Conservation (phyloP, 2,797 vertebrate genomes). For the Sylvilagus floridanus region DNA sequence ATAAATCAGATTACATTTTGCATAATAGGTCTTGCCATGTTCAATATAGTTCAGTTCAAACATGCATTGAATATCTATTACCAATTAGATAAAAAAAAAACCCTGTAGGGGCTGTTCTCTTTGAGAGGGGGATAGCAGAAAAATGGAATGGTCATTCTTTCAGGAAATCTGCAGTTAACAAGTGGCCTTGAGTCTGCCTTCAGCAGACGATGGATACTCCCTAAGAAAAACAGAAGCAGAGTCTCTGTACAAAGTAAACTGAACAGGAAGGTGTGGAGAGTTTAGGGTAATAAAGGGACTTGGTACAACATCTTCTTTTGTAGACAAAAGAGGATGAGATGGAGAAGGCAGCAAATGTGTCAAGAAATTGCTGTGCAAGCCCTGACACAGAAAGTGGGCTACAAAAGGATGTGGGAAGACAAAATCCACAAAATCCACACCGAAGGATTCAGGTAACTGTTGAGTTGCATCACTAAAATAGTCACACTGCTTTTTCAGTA, state of each 20-base stretch:
- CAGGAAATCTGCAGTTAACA: neutral
- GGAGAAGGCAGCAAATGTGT: neutral
- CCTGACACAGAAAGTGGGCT: neutral
- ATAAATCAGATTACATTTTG: neutral
- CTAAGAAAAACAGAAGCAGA: neutral
- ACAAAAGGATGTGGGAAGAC: neutral
- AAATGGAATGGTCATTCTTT: neutral
- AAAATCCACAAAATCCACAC: neutral
- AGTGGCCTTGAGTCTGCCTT: neutral
- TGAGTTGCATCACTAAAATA: neutral
- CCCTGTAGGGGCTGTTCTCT: neutral
- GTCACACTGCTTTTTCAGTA: neutral
- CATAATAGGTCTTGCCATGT: neutral
- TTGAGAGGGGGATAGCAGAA: neutral
- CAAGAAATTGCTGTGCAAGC: neutral
- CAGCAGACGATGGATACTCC: neutral
- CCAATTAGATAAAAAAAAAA: neutral
- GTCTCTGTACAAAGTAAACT: neutral
- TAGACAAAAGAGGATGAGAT: neutral
- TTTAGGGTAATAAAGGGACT: neutral
- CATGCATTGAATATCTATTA: neutral
- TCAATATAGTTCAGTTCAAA: conserved; percentile 6
- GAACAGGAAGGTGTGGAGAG: neutral
- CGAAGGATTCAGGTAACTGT: neutral
- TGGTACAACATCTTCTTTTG: neutral